Evolutionary conservation across 2,797 vertebrate genomes (phyloP).

Genomic region (Macropus fuliginosus): DNA sequence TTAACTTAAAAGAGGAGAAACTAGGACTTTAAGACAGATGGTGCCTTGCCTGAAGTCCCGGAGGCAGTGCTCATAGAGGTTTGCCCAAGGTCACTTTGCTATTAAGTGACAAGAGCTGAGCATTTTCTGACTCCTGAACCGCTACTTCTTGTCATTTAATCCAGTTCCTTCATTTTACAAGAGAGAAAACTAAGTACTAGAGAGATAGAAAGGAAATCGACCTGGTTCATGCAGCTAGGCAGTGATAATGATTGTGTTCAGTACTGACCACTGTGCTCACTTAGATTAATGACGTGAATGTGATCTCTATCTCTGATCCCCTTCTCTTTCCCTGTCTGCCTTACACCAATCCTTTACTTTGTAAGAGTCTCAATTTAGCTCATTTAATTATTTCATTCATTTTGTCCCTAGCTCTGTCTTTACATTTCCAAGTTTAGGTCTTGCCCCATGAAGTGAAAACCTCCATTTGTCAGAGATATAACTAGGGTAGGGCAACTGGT

Average conservation of each 20-base stretch:
- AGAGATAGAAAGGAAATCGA: not conserved
- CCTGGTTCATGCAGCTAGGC: not conserved
- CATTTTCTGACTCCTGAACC: not conserved
- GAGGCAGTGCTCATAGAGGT: not conserved
- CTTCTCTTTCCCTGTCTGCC: not conserved
- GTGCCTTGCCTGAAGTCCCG: not conserved
- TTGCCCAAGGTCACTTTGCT: not conserved
- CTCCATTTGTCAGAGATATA: not conserved
- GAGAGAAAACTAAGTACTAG: not conserved
- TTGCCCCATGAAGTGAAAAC: conserved; percentile 9
- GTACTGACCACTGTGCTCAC: not conserved
- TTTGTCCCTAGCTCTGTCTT: conserved; percentile 16
- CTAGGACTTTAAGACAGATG: not conserved
- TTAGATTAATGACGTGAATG: not conserved
- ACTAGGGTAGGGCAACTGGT: not conserved
- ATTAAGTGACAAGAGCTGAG: not conserved
- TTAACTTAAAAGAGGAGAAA: not conserved
- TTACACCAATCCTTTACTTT: conserved; percentile 36
- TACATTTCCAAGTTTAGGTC: conserved; percentile 17
- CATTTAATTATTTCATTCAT: not conserved
- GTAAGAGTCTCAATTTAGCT: conserved; percentile 42
- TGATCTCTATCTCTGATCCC: not conserved
- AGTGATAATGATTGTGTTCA: not conserved
- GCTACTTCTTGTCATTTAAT: not conserved
- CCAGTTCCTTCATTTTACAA: not conserved